Base-by-base conservation (phyloP, 1,140 invertebrate genomes). In the Caenorhabditis tropicalis region DNA sequence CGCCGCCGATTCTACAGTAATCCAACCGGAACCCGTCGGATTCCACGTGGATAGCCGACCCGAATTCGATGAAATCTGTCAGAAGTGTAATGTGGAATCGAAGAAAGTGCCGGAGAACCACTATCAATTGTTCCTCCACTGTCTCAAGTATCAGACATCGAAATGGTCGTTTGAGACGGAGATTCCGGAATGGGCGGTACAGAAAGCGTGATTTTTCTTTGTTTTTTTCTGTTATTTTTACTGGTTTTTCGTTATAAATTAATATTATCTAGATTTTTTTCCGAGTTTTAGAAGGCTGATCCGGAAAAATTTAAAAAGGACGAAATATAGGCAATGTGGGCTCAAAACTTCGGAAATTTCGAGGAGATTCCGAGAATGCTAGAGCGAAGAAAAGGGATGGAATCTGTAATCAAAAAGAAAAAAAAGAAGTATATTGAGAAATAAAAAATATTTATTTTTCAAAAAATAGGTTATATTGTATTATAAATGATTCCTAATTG, bases 121-220 rank as follows among this genome's bases (percentile, higher is more conserved):
- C 27, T 90, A 87, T 49, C 84, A 82, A 15, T 60, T 90, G 53
- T 83, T 80, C 33, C 56, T 91, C 39, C 90, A 91, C 49, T 91
- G 90, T 82, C 85, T 89, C 53, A 80, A 84, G 3, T 91, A 91
- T 79, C 82, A 86, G 48, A 86, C 89, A 12, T 84, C 81, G 21
- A 85, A 89, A 46, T 91, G 89, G 87, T 46, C 81, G 12, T 91
- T 84, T 53, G 80, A 85, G 46, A 88, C 90, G 29, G 74, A 85
- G 7, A 48, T 91, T 31, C 90, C 90, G 1, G 85, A 88, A 27
- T 90, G 89, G 89, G 90, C 89, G n/a, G 53, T 74, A 16, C 58
- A 65, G 15, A 65, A 65, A 36, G 19, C 7, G 10, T 21, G 12
- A 65, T 65, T 36, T 0, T n/a, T 51, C 6, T 56, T 24, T 56